Evolutionary conservation across 2,888 invertebrate genomes (phyloP).

Genomic region (Drosophila demipolita): DNA sequence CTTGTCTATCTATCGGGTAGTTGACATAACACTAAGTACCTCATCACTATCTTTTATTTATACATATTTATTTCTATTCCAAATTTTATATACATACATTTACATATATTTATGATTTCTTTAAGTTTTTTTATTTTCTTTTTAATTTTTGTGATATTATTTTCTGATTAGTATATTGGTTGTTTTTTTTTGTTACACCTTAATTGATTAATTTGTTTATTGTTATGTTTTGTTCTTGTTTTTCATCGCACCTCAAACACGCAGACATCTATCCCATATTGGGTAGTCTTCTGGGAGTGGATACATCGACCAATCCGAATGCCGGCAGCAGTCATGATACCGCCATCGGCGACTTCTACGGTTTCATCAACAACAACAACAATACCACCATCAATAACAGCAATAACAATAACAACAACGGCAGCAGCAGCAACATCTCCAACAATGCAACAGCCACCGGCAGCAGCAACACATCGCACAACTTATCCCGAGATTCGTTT

Average conservation of each 20-base stretch:
- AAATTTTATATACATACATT: background rate
- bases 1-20: slow-evolving; percentile 36
- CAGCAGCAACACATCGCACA: slow-evolving; percentile 30
- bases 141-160: slow-evolving; percentile 32
- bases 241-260: slow-evolving; percentile 35
- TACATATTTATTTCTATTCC: background rate
- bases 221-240: slow-evolving; percentile 52
- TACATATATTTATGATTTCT: background rate
- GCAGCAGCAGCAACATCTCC: slow-evolving; percentile 22
- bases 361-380: slow-evolving; percentile 70
- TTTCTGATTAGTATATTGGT: slow-evolving; percentile 19
- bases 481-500: slow-evolving; percentile 66
- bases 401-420: slow-evolving; percentile 25
- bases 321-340: slow-evolving; percentile 50
- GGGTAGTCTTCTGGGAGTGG: slow-evolving; percentile 84
- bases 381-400: slow-evolving; percentile 48
- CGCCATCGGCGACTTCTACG: slow-evolving; percentile 66
- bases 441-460: slow-evolving; percentile 9
- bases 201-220: slow-evolving; percentile 51
- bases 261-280: slow-evolving; percentile 84
- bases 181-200: slow-evolving; percentile 18
- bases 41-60: slow-evolving; percentile 9
- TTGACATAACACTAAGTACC: slow-evolving; percentile 48
- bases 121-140: slow-evolving; percentile 35
- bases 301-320: slow-evolving; percentile 69